Conservation (phyloP, 2,888 invertebrate genomes). For the Lasioglossum oenotherae region DNA sequence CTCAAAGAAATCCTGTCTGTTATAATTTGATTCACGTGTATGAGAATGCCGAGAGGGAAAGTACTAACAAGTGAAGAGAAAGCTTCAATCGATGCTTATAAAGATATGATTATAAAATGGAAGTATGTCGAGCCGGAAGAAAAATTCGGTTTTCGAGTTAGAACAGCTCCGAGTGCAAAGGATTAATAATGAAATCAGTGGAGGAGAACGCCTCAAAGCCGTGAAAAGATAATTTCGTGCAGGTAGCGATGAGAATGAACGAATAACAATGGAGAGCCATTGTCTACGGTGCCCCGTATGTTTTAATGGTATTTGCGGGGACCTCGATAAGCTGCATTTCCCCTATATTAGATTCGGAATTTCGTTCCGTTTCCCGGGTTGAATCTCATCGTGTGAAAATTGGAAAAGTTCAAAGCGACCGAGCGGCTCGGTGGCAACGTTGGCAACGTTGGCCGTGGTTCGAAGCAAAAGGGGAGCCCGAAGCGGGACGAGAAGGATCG, state of each 20-base stretch:
- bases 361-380: slow-evolving; percentile 48
- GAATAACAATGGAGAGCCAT: background rate
- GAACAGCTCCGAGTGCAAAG: no score
- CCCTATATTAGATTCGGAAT: slow-evolving; percentile 59
- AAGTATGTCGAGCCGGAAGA: no score
- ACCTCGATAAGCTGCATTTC: slow-evolving; percentile 55
- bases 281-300: background rate
- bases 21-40: no score
- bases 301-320: slow-evolving; percentile 46
- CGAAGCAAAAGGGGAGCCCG: slow-evolving; percentile 39
- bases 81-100: no score
- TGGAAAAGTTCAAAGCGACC: slow-evolving; percentile 72
- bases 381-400: slow-evolving; percentile 72
- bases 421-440: slow-evolving; percentile 19
- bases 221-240: background rate
- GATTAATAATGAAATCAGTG: no score
- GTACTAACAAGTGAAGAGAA: no score
- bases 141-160: no score
- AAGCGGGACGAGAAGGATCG: background rate
- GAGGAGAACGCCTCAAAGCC: background rate
- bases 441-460: slow-evolving; percentile 50
- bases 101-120: no score
- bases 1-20: no score
- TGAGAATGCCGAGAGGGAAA: no score
- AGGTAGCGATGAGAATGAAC: background rate